A percentile compares a stretch with the other conserved stretches of the same genome.
phyloP scores from a whole-genome alignment of 2,797 vertebrate species.

The Clarias pachynema region DNA sequence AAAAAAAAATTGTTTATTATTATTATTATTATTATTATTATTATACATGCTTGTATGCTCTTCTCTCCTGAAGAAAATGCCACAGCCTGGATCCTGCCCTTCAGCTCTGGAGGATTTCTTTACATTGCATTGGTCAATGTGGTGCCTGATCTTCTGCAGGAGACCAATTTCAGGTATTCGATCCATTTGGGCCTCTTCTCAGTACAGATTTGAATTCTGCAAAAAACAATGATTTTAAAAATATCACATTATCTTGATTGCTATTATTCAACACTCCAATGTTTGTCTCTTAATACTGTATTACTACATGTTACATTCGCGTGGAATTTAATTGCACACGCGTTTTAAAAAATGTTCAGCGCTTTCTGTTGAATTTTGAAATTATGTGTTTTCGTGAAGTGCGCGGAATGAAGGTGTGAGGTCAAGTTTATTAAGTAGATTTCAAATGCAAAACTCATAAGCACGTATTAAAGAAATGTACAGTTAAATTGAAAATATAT shows the following conservation, averaged over 20 bases:
- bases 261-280: neutral
- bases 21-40: neutral
- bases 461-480: no score
- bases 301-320: no score
- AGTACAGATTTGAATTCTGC: neutral
- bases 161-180: slow-evolving; percentile 80
- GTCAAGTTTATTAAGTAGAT: no score
- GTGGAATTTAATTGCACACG: no score
- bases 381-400: no score
- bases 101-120: slow-evolving; percentile 95
- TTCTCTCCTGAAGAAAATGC: slow-evolving; percentile 78
- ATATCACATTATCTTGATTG: neutral
- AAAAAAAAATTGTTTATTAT: neutral
- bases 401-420: no score
- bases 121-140: slow-evolving; percentile 97
- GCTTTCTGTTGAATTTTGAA: no score
- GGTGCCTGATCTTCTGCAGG: slow-evolving; percentile 91
- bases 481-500: no score
- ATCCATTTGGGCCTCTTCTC: neutral
- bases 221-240: neutral
- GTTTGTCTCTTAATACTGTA: no score
- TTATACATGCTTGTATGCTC: neutral
- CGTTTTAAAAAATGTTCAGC: no score
- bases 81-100: slow-evolving; percentile 91
- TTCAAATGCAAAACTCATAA: no score